Evolutionary conservation across 2,113 vertebrate species (phyloP), one percentile per base, ranked within the genome.

Genomic region (Myotis davidii): DNA sequence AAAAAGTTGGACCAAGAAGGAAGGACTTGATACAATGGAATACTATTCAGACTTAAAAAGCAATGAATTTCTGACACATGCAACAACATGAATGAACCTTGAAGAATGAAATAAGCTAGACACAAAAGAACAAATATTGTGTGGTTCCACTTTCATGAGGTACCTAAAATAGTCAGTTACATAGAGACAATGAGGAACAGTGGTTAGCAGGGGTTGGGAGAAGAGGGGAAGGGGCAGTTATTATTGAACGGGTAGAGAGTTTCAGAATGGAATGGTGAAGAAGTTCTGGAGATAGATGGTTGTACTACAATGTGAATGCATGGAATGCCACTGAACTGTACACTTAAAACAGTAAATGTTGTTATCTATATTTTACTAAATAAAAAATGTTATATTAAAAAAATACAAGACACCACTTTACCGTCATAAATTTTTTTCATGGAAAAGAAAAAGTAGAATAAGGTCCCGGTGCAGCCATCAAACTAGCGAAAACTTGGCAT

Each of bases 51-150:
- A 9, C 18, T 88, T 81, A 54, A 78, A 81, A 84, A 90, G 18
- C 59, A 83, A 72, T 54, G 4, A 69, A 14, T 82, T 32, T 34
- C 59, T 76, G 37, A 64, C 25, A 70, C 12, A 69, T 20, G 29
- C 23, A 39, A 9, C 21, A 42, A 70, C 37, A 56, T 29, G 7
- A 8, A 34, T 56, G n/a, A 70, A 73, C 9, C 67, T 48, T 42
- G n/a, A 94, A 91, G 45, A 94, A 29, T 92, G 27, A 78, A 87
- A 72, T 78, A 95, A 83, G 20, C 2, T 59, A 69, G 54, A 79
- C 10, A 27, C 69, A 74, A 76, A 87, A 64, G 17, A 27, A 18
- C 14, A 39, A 10, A 54, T n/a, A 54, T 14, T 83, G 18, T 54
- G 37, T 37, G 9, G 32, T 59, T 76, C 14, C 48, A 65, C 42